These are phyloP conservation scores for Calliscelio sp. DNA, from an alignment of 2,888 invertebrate species.

Conservation along the genomic window DNA sequence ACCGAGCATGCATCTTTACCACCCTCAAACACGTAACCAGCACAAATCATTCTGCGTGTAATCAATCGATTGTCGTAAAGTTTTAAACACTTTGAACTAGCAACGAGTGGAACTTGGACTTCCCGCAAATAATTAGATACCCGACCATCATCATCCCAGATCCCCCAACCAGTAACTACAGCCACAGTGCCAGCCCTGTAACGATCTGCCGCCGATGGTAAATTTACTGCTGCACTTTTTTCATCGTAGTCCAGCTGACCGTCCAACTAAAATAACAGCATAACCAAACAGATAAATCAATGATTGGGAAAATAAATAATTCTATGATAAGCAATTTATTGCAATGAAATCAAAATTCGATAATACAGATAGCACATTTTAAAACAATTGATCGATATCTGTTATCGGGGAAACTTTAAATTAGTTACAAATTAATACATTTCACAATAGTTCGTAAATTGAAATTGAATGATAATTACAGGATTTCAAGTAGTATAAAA, in stretches of 20 bases:
- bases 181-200: slow-evolving; percentile 77
- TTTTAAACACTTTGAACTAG: slow-evolving; percentile 77
- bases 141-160: slow-evolving; percentile 74
- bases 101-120: slow-evolving; percentile 80
- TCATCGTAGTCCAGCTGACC: slow-evolving; percentile 74
- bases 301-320: too few species aligned
- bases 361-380: too few species aligned
- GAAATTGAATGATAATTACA: too few species aligned
- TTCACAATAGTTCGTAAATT: too few species aligned
- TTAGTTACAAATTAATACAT: too few species aligned
- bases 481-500: too few species aligned
- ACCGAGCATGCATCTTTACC: slow-evolving; percentile 88
- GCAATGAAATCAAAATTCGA: too few species aligned
- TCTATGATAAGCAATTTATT: too few species aligned
- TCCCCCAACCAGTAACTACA: slow-evolving; percentile 83
- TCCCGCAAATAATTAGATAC: slow-evolving; percentile 78
- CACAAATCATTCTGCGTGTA: slow-evolving; percentile 88
- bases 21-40: slow-evolving; percentile 87
- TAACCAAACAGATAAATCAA: neutral
- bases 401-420: too few species aligned
- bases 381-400: too few species aligned
- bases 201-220: slow-evolving; percentile 77
- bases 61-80: slow-evolving; percentile 82
- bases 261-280: slow-evolving; percentile 76
- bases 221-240: slow-evolving; percentile 76